Evolutionary conservation across 2,113 vertebrate genomes (phyloP).

Genomic region (Paralichthys olivaceus): DNA sequence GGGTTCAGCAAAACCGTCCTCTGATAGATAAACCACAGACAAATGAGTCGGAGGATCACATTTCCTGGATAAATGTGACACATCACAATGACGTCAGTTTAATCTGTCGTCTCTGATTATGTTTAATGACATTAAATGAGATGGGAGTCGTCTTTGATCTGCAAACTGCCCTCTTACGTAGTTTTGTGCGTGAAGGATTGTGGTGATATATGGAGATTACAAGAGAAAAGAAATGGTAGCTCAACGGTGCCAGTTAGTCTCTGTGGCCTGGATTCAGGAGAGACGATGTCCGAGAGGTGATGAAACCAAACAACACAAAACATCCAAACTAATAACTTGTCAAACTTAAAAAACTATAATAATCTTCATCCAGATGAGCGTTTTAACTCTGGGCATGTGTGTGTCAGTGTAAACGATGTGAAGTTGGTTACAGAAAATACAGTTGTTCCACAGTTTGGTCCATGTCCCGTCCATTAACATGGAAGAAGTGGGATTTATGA

Average conservation of each 20-base stretch:
- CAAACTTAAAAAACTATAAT: too few species aligned
- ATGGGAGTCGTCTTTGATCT: neutral
- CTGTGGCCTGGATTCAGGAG: neutral
- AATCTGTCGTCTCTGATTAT: conserved; percentile 10
- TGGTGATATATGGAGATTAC: neutral
- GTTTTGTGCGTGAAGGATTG: neutral
- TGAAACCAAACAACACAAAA: too few species aligned
- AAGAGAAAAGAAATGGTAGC: neutral
- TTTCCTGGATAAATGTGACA: conserved; percentile 14
- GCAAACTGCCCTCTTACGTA: neutral
- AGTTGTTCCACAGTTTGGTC: too few species aligned
- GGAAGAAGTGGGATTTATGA: too few species aligned
- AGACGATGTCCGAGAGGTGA: neutral
- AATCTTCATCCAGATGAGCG: too few species aligned
- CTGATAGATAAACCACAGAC: conserved; percentile 41
- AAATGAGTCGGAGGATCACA: conserved; percentile 14
- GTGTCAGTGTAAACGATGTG: too few species aligned
- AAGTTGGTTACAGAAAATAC: too few species aligned
- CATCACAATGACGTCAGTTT: neutral
- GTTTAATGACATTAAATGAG: neutral
- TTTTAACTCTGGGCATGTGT: too few species aligned
- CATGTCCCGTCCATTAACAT: too few species aligned
- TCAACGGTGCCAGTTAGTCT: neutral
- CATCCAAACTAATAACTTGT: too few species aligned
- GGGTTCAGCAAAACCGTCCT: neutral